Evolutionary conservation across 53 echinoderm and acorn worm species (phyloP).

Genomic region (Paelopatides confundens): DNA sequence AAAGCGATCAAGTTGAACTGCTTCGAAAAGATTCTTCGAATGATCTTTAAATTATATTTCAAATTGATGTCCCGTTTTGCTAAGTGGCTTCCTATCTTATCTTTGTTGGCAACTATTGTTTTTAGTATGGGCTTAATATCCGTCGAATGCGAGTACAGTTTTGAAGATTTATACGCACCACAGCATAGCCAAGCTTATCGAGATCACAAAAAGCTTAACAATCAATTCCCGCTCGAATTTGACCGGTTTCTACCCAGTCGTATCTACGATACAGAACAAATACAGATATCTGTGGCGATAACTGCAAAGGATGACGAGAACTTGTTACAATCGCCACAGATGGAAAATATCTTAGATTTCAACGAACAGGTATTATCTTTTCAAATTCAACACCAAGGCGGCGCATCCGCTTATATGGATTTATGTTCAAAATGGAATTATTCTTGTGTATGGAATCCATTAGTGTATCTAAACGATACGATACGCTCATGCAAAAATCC

Average conservation of each 20-base stretch:
- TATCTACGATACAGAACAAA: constrained; percentile 42
- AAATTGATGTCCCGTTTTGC: not conserved
- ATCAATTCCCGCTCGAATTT: constrained; percentile 61
- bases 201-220: constrained; percentile 25
- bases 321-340: constrained; percentile 43
- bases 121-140: constrained; percentile 4
- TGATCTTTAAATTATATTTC: not conserved
- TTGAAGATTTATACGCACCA: constrained; percentile 64
- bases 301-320: constrained; percentile 47
- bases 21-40: constrained; percentile 14
- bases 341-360: constrained; percentile 58
- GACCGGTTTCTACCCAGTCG: constrained; percentile 51
- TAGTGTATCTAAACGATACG: not conserved
- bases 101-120: not conserved
- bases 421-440: constrained; percentile 18
- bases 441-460: constrained; percentile 52
- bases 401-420: not conserved
- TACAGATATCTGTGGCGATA: constrained; percentile 45
- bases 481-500: no score
- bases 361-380: not conserved
- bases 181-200: constrained; percentile 60
- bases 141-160: not conserved
- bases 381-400: not conserved
- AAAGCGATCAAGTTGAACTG: not conserved
- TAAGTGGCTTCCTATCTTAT: not conserved